phyloP scores from a whole-genome alignment of 2,113 vertebrate genomes.

The Pardalotus punctatus region DNA sequence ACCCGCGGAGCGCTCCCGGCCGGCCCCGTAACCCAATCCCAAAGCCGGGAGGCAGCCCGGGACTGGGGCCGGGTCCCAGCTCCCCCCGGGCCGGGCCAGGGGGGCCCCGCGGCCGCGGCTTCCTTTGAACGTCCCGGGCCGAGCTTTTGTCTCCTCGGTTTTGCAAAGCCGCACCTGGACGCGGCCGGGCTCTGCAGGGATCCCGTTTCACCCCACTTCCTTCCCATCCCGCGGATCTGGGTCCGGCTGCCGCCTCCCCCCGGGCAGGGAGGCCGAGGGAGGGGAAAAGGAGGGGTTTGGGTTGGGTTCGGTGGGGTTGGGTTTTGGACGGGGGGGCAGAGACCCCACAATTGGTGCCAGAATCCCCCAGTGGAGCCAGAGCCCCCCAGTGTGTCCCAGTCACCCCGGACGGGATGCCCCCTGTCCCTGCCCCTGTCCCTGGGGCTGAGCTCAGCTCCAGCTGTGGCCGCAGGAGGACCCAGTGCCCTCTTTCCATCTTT shows the following conservation, averaged over 20 bases:
- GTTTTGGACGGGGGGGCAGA: neutral
- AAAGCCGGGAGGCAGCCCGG: neutral
- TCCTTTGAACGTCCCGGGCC: neutral
- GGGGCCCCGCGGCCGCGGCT: neutral
- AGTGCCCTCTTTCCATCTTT: constrained; percentile 12
- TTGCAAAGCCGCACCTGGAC: neutral
- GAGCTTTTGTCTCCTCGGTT: neutral
- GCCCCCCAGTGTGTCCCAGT: neutral
- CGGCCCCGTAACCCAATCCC: constrained; percentile 37
- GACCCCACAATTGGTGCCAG: neutral
- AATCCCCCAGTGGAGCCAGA: neutral
- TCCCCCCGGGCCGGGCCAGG: neutral
- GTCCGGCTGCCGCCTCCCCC: neutral
- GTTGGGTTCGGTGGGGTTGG: neutral
- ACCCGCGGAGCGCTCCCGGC: neutral
- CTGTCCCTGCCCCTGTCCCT: neutral
- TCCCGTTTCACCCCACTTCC: neutral
- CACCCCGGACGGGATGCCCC: neutral
- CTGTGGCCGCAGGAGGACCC: neutral
- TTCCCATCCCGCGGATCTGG: accelerated
- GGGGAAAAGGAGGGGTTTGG: neutral
- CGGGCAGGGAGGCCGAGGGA: accelerated
- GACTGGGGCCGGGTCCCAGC: neutral
- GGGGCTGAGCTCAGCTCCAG: constrained; percentile 32
- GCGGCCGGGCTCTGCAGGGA: accelerated